Evolutionary conservation across 2,113 vertebrate genomes (phyloP).

Genomic region (Xiphorhynchus elegans): DNA sequence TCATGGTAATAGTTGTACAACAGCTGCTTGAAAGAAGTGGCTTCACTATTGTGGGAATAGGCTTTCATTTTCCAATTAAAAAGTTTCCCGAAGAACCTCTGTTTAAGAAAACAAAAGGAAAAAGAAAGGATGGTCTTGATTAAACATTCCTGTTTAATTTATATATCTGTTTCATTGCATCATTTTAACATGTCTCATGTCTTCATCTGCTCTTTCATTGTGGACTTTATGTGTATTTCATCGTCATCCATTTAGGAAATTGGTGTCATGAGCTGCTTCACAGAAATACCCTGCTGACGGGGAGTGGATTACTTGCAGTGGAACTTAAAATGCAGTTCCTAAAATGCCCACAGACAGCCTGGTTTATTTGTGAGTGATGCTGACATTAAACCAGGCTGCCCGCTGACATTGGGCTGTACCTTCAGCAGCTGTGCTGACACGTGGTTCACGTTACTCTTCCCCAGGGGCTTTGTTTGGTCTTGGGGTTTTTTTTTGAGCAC

Average conservation of each 20-base stretch:
- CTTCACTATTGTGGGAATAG: constrained; percentile 44
- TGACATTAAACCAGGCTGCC: not conserved
- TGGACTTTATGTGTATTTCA: not conserved
- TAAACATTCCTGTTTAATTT: constrained; percentile 71
- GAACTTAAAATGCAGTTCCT: not conserved
- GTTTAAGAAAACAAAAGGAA: not conserved
- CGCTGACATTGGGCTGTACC: not conserved
- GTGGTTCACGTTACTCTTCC: not conserved
- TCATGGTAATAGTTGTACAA: constrained; percentile 38
- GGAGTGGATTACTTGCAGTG: not conserved
- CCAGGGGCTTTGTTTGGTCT: not conserved
- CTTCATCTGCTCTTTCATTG: not conserved
- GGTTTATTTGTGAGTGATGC: not conserved
- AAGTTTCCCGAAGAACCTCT: constrained; percentile 7
- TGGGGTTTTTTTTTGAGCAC: not conserved
- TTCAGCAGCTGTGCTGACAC: not conserved
- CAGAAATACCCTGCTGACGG: not conserved
- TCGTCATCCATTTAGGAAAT: not conserved
- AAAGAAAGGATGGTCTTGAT: constrained; percentile 28
- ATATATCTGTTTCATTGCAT: constrained; percentile 32
- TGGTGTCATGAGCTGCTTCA: not conserved
- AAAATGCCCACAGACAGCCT: not conserved
- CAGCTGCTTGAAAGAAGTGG: constrained; percentile 54
- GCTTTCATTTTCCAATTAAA: constrained; percentile 48
- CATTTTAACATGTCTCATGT: not conserved